A percentile compares a stretch with the other conserved stretches of the same genome.
Evolutionary conservation across 2,888 invertebrate genomes (phyloP).

Genomic region (Epinotia demarniana): DNA sequence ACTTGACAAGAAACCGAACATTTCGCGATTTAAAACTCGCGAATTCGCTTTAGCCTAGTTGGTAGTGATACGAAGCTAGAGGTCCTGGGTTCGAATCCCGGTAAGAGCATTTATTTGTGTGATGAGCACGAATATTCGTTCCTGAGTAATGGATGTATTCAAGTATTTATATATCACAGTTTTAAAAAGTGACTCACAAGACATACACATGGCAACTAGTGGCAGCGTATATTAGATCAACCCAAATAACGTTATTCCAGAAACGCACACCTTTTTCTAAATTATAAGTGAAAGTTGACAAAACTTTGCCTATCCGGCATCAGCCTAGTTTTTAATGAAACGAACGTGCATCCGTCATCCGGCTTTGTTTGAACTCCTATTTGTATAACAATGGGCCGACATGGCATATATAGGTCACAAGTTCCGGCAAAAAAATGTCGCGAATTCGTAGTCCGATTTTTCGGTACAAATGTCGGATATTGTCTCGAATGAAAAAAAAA

Average conservation of each 20-base stretch:
- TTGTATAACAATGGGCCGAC: slow-evolving; percentile 41
- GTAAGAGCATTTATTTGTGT: no score
- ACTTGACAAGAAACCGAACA: no score
- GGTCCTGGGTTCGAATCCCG: no score
- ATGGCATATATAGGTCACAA: slow-evolving; percentile 41
- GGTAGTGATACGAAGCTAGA: no score
- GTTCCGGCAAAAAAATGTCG: slow-evolving; percentile 28
- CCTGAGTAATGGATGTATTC: no score
- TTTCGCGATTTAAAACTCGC: no score
- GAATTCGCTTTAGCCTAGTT: no score
- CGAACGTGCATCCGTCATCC: slow-evolving; percentile 28
- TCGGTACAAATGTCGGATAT: neutral
- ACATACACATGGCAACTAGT: no score
- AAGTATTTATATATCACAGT: no score
- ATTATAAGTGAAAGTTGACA: neutral
- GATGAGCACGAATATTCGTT: no score
- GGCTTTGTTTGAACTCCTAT: slow-evolving; percentile 31
- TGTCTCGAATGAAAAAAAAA: neutral
- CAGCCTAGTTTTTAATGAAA: slow-evolving; percentile 39
- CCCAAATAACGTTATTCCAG: neutral
- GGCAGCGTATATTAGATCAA: no score
- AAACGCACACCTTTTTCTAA: neutral
- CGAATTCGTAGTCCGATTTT: slow-evolving; percentile 17
- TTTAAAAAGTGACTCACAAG: no score
- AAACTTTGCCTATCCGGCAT: slow-evolving; percentile 10